Base-by-base conservation (phyloP, 2,888 invertebrate genomes). In the Marasmarcha lunaedactyla region DNA sequence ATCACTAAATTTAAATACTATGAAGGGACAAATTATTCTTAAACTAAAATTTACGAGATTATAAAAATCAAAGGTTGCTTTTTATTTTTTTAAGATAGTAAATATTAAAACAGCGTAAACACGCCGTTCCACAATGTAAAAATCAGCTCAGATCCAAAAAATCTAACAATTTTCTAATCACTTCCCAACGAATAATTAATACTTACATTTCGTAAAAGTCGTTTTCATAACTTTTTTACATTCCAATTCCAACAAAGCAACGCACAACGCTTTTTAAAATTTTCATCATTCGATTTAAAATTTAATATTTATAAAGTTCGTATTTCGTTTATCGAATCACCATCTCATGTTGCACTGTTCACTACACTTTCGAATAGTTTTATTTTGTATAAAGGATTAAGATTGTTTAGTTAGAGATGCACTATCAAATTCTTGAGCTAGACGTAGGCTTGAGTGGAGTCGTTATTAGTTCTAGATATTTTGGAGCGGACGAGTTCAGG, bases 211-310 rank as follows among this genome's bases (percentile, higher is more conserved):
- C 48, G 43, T 55, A 60, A 61, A 56, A 57, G 53, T 60, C 48
- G 43, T 55, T 61, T 61, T 49, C 59, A 65, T 60, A 62, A 61
- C 47, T 51, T 66, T 71, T 67, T 66, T 69, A 70, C 71, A 73
- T 59, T 61, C 60, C 61, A 63, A 63, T 58, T 61, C 69, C 71
- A 79, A 79, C 71, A 73, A 68, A 70, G 70, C 73, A 65, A 66
- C 69, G 70, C 73, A 71, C 71, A 67, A 70, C 68, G 63, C 68
- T 60, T 50, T 53, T 60, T 14, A 13, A 6, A 34, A 53, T 46
- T 44, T 48, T 62, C 55, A 63, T 59, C 67, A 52, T 62, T 69
- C 60, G 62, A 47, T 62, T 20, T 62, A 58, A 61, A 57, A 53
- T 59, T 54, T 52, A 60, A 54, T 48, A 47, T 54, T 55, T n/a